Evolutionary conservation across 2,888 invertebrate species (phyloP), one percentile per base, ranked within the genome.

Genomic region (Lasioglossum villosulum): DNA sequence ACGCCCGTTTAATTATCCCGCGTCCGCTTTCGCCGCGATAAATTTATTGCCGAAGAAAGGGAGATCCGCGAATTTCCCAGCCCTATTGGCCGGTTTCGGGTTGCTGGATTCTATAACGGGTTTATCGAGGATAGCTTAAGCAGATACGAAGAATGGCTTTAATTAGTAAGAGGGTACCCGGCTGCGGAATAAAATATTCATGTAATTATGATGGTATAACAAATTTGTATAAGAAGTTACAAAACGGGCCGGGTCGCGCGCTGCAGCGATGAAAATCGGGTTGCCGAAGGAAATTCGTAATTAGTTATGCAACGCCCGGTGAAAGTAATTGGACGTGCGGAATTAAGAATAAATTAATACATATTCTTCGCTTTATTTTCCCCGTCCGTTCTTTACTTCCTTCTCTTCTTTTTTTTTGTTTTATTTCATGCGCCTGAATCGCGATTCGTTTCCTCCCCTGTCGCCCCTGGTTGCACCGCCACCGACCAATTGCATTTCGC

Each of bases 271-370:
- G 45, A 30, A 78, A 68, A 56, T 52, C 37, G 66, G 73, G 74
- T 37, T 37, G 76, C 72, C 48, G 59, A 42, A 59, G 34, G 59
- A 83, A 45, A 80, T 34, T 79, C 75, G 74, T 83, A 80, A 86
- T 87, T 87, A 83, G 83, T 86, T 83, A 83, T 80, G 80, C 86
- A 86, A 72, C 75, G 75, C 19, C 78, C 1, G 77, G 77, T 78
- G 87, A 83, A 86, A 75, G 80, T 82, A 87, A 87, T 83, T 87
- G 87, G 83, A 83, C 86, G 79, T 72, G 78, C 72, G 59, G 86
- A 77, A 83, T 86, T 87, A 87, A 86, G 87, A 80, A 80, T 78
- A 83, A 86, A 86, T 87, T 86, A 86, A 87, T 86, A 84, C 75
- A 73, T 79, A 73, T 59, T 27, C 34, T 71, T 56, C 63, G 70